A percentile compares a stretch with the other conserved stretches of the same genome.
These are phyloP conservation scores for Phoxinus phoxinus DNA, from an alignment of 2,113 vertebrate species.

Conservation along the genomic window DNA sequence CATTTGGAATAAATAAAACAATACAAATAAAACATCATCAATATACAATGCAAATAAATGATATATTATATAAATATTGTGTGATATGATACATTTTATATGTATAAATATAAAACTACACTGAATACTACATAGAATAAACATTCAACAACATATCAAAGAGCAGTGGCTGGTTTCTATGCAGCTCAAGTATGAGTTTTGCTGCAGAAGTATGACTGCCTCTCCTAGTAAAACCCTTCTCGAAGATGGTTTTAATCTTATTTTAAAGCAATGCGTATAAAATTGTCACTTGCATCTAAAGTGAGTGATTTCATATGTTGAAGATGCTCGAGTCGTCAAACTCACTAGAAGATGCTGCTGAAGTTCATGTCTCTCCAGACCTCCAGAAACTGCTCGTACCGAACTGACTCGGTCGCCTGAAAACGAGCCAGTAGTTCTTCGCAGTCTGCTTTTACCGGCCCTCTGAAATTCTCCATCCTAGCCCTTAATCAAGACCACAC, in stretches of 20 bases:
- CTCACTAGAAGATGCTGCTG: conserved; percentile 84
- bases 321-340: neutral
- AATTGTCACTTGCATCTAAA: neutral
- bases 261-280: neutral
- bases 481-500: neutral
- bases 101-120: no score
- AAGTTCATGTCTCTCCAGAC: conserved; percentile 89
- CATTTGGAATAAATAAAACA: no score
- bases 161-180: no score
- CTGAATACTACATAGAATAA: neutral
- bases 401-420: conserved; percentile 81
- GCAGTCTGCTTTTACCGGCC: conserved; percentile 77
- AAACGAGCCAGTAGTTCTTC: conserved; percentile 86
- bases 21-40: no score
- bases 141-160: neutral
- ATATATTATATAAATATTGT: no score
- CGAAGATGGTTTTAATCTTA: neutral
- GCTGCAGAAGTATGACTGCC: neutral
- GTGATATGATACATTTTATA: no score
- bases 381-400: conserved; percentile 84
- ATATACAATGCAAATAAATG: no score
- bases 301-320: no score
- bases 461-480: conserved; percentile 49
- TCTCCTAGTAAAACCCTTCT: neutral
- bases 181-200: neutral